Conservation (phyloP, 2,797 vertebrate species). For the Hypotaenidia philippensis region DNA sequence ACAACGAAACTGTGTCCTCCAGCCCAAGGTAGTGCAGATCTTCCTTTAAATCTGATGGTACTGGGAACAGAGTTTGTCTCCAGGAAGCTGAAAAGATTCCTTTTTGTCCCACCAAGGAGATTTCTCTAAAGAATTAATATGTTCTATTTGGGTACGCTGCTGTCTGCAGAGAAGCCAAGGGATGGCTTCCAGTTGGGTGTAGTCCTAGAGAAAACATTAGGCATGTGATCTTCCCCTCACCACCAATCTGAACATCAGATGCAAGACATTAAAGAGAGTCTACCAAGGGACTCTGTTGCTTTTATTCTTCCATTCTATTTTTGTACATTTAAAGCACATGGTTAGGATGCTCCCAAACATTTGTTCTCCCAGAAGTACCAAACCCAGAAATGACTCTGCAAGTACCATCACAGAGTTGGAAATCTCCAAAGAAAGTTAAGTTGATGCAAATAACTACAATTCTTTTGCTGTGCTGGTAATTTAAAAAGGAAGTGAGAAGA, state of each 20-base stretch:
- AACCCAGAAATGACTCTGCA: neutral
- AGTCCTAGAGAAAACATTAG: conserved; percentile 63
- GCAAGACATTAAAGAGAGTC: conserved; percentile 60
- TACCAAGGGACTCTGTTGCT: conserved; percentile 51
- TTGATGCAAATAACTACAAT: conserved; percentile 15
- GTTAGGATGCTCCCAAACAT: conserved; percentile 44
- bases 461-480: neutral
- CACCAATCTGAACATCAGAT: conserved; percentile 62
- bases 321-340: conserved; percentile 52
- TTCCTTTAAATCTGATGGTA: neutral
- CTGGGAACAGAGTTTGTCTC: neutral
- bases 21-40: neutral
- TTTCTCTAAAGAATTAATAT: conserved; percentile 52
- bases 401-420: neutral
- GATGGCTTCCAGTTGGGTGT: conserved; percentile 63
- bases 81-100: conserved; percentile 37
- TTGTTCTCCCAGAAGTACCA: conserved; percentile 37
- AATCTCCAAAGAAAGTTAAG: conserved; percentile 22
- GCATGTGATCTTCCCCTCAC: conserved; percentile 43
- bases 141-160: conserved; percentile 56
- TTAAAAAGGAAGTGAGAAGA: neutral
- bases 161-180: conserved; percentile 50
- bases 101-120: conserved; percentile 22
- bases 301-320: conserved; percentile 63
- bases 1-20: conserved; percentile 9